phyloP scores from a whole-genome alignment of 2,113 vertebrate genomes.

The Brienomyrus longianalis region DNA sequence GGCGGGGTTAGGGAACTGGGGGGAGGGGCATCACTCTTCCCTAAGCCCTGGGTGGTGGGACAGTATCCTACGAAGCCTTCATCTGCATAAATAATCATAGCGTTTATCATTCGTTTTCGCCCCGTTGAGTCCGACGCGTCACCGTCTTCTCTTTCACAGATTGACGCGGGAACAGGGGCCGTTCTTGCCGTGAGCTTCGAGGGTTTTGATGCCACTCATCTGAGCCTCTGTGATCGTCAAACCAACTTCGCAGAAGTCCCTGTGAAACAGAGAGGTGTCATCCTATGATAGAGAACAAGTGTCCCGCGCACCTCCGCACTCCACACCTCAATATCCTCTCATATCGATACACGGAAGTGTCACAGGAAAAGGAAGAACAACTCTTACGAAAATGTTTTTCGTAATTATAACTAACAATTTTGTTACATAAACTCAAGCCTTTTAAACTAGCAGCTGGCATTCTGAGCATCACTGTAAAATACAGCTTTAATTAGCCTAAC shows the following conservation, averaged over 20 bases:
- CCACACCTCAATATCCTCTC: background rate
- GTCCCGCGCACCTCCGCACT: conserved; percentile 39
- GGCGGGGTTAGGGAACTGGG: background rate
- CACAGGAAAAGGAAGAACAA: background rate
- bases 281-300: conserved; percentile 27
- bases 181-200: conserved; percentile 89
- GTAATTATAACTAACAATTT: background rate
- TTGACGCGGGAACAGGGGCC: conserved; percentile 84
- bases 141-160: conserved; percentile 20
- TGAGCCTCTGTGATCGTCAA: conserved; percentile 86
- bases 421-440: background rate
- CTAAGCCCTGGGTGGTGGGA: background rate
- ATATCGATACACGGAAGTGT: background rate
- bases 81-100: background rate
- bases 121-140: background rate
- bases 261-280: conserved; percentile 37
- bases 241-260: conserved; percentile 88
- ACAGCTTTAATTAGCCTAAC: background rate
- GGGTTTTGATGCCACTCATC: conserved; percentile 88
- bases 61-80: background rate
- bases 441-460: background rate
- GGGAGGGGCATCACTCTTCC: background rate
- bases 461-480: background rate
- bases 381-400: background rate
- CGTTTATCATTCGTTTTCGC: conserved; percentile 12